A percentile compares a stretch with the other conserved stretches of the same genome.
Evolutionary conservation across 2,888 invertebrate species (phyloP).

Genomic region (Corbicula japonica): DNA sequence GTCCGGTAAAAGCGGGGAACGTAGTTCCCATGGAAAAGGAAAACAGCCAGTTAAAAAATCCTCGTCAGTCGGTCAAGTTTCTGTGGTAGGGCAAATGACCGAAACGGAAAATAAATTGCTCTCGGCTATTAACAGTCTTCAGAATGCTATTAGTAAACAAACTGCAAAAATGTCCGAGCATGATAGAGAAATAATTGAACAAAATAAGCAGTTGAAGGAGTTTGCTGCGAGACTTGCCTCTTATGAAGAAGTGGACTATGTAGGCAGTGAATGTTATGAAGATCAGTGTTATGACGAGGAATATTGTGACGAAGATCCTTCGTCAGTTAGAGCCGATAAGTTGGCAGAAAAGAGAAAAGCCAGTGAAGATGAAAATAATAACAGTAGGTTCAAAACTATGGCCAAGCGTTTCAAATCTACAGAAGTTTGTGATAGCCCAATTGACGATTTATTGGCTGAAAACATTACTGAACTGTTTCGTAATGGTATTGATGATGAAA

Average conservation of each 20-base stretch:
- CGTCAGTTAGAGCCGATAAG: not conserved
- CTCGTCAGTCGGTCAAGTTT: too few species aligned
- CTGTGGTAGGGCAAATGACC: too few species aligned
- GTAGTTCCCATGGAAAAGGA: too few species aligned
- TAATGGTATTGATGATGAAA: constrained; percentile 47
- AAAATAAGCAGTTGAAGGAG: too few species aligned
- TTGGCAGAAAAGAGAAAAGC: constrained; percentile 4
- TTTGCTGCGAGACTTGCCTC: constrained; percentile 2
- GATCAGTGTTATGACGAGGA: not conserved
- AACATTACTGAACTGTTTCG: constrained; percentile 44
- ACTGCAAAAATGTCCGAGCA: too few species aligned
- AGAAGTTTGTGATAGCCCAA: constrained; percentile 29
- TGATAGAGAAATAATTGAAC: too few species aligned
- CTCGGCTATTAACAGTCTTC: too few species aligned
- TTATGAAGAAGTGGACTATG: constrained; percentile 2
- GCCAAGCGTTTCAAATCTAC: constrained; percentile 36
- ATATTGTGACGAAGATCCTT: not conserved
- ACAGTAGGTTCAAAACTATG: constrained; percentile 34
- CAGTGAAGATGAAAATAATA: constrained; percentile 19
- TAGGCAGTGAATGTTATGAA: too few species aligned
- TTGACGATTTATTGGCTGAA: constrained; percentile 41
- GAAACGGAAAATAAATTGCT: too few species aligned
- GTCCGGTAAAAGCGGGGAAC: too few species aligned
- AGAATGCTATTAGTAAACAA: too few species aligned
- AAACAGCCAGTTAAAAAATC: too few species aligned